phyloP scores from a whole-genome alignment of 2,113 vertebrate species.

The Clarias batrachus region DNA sequence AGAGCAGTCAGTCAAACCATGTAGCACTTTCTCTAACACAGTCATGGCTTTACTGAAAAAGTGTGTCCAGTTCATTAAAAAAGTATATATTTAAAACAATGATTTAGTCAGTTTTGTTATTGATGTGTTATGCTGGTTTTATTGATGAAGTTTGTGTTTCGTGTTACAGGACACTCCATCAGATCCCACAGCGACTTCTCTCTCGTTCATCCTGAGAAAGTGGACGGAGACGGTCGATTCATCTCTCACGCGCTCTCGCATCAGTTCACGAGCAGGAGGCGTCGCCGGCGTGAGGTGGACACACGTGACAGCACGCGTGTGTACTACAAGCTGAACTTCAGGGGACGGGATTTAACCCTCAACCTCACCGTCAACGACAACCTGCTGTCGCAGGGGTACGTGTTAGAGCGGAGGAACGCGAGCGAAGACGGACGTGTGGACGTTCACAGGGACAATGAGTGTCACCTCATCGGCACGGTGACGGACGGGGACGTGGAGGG shows the following conservation, averaged over 20 bases:
- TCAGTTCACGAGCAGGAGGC: slow-evolving; percentile 55
- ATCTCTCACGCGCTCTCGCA: slow-evolving; percentile 80
- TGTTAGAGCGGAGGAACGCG: slow-evolving; percentile 81
- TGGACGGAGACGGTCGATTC: slow-evolving; percentile 77
- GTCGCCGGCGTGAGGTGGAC: slow-evolving; percentile 73
- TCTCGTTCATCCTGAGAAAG: slow-evolving; percentile 80
- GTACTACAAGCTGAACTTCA: slow-evolving; percentile 80
- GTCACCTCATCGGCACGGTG: slow-evolving; percentile 83
- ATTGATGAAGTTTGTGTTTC: not conserved
- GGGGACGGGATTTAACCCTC: slow-evolving; percentile 77
- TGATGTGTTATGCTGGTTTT: not conserved
- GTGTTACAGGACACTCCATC: slow-evolving; percentile 70
- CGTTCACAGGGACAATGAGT: slow-evolving; percentile 56
- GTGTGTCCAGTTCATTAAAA: not conserved
- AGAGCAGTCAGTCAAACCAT: not conserved
- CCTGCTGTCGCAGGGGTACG: slow-evolving; percentile 80
- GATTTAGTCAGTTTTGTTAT: not conserved
- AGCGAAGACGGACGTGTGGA: slow-evolving; percentile 63
- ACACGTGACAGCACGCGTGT: slow-evolving; percentile 61
- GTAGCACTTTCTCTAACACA: not conserved
- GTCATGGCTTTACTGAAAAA: not conserved
- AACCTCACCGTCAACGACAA: slow-evolving; percentile 79
- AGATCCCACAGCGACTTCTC: slow-evolving; percentile 72
- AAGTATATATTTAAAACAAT: not conserved
- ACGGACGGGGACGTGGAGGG: slow-evolving; percentile 62